phyloP scores from a whole-genome alignment of 2,888 invertebrate species.

The Merodon equestris region DNA sequence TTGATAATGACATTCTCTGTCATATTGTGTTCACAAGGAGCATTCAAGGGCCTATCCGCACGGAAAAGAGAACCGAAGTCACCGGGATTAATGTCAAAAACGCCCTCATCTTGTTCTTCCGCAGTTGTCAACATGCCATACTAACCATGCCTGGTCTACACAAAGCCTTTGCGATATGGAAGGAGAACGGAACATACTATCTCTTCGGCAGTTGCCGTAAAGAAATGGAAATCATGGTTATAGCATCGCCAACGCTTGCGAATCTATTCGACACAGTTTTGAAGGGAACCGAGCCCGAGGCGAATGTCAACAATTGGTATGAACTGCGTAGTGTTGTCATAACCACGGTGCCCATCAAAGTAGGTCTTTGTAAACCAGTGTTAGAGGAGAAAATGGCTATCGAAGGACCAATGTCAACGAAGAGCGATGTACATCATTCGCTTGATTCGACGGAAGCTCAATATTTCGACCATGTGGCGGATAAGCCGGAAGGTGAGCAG shows the following conservation, averaged over 20 bases:
- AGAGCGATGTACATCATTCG: not conserved
- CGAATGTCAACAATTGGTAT: constrained; percentile 53
- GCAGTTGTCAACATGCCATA: constrained; percentile 45
- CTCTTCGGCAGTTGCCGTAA: constrained; percentile 47
- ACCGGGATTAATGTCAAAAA: constrained; percentile 47
- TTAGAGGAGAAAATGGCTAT: not conserved
- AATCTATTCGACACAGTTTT: constrained; percentile 7
- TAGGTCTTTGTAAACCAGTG: constrained; percentile 45
- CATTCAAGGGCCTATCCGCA: constrained; percentile 60
- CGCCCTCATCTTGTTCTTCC: constrained; percentile 41
- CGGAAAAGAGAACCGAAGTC: constrained; percentile 39
- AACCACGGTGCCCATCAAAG: constrained; percentile 48
- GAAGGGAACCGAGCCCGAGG: constrained; percentile 21
- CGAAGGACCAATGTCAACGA: constrained; percentile 4
- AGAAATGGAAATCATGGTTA: constrained; percentile 23
- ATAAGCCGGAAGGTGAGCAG: constrained; percentile 9
- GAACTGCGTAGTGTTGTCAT: constrained; percentile 49
- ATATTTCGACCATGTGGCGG: constrained; percentile 29
- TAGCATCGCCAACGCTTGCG: constrained; percentile 6
- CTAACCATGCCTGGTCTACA: constrained; percentile 34
- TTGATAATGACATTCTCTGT: constrained; percentile 64
- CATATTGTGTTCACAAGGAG: constrained; percentile 51
- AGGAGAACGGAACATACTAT: constrained; percentile 58
- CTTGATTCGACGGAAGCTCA: constrained; percentile 9
- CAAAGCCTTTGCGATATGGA: constrained; percentile 63